phyloP scores from a whole-genome alignment of 1,140 invertebrate genomes.

The Bombyx mandarina region DNA sequence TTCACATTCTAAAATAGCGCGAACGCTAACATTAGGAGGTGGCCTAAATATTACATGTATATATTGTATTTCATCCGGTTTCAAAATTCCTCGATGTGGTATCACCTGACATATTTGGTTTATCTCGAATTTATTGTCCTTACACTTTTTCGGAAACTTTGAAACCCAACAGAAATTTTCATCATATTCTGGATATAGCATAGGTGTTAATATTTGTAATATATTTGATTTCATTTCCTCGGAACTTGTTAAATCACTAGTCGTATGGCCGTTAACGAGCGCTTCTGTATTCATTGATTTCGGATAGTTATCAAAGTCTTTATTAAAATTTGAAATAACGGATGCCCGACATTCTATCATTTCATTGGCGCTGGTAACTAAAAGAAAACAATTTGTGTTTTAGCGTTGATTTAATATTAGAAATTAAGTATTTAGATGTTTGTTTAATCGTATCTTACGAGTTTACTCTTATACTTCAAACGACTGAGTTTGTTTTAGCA shows the following conservation, averaged over 20 bases:
- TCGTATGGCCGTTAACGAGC: too few relatives aligned
- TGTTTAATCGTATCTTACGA: too few relatives aligned
- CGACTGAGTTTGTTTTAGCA: too few relatives aligned
- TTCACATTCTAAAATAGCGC: constrained; percentile 51
- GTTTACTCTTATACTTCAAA: too few relatives aligned
- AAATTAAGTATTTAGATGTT: too few relatives aligned
- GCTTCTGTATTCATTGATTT: too few relatives aligned
- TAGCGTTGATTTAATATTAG: too few relatives aligned
- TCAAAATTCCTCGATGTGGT: constrained; percentile 47
- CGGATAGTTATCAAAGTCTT: too few relatives aligned
- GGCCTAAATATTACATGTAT: constrained; percentile 53
- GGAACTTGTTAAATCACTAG: neutral
- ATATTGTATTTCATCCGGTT: constrained; percentile 48
- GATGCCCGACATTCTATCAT: too few relatives aligned
- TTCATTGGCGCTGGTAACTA: too few relatives aligned
- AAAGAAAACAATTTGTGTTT: too few relatives aligned
- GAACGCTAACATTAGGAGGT: constrained; percentile 35
- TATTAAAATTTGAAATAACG: too few relatives aligned
- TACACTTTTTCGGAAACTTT: constrained; percentile 36
- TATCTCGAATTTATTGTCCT: constrained; percentile 21
- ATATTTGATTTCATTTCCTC: constrained; percentile 21
- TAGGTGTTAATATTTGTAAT: constrained; percentile 37
- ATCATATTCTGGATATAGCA: constrained; percentile 34
- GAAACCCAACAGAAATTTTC: constrained; percentile 42
- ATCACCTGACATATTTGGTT: constrained; percentile 42